Percentiles rank a stretch among this genome's conserved stretches.
Conservation (phyloP, 2,888 invertebrate species). For the Heteromurus nitidus region DNA sequence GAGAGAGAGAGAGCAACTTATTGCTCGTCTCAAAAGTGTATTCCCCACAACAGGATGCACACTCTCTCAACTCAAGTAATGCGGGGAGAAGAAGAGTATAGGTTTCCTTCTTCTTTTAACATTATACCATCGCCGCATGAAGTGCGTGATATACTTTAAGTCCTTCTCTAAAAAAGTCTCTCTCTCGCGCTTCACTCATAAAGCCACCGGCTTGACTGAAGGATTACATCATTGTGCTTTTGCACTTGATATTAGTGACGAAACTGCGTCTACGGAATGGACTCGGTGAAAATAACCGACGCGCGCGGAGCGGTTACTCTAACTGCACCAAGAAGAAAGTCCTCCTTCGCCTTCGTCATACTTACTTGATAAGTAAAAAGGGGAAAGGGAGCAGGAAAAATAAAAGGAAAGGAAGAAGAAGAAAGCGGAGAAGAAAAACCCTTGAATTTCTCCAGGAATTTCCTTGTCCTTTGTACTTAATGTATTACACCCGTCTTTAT, state of each 20-base stretch:
- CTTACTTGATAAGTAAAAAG: neutral
- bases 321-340: neutral
- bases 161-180: constrained; percentile 14
- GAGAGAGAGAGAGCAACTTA: constrained; percentile 1
- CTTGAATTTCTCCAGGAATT: constrained; percentile 61
- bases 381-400: constrained; percentile 21
- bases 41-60: constrained; percentile 16
- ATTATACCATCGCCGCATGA: too few relatives aligned
- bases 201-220: constrained; percentile 46
- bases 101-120: too few relatives aligned
- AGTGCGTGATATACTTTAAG: neutral
- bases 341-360: too few relatives aligned
- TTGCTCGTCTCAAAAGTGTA: neutral
- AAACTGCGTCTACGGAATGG: neutral
- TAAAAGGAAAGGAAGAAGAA: constrained; percentile 25
- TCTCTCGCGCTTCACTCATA: constrained; percentile 53
- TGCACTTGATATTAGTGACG: constrained; percentile 51
- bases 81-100: neutral
- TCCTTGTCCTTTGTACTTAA: constrained; percentile 55
- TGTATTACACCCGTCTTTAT: constrained; percentile 51
- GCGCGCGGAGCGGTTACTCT: neutral
- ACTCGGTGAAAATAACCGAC: neutral
- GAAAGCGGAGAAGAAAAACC: constrained; percentile 34
- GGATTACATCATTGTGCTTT: constrained; percentile 63
- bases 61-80: neutral